These are phyloP conservation scores for Lacanobia wlatinum DNA, from an alignment of 2,888 invertebrate species.

Conservation along the genomic window DNA sequence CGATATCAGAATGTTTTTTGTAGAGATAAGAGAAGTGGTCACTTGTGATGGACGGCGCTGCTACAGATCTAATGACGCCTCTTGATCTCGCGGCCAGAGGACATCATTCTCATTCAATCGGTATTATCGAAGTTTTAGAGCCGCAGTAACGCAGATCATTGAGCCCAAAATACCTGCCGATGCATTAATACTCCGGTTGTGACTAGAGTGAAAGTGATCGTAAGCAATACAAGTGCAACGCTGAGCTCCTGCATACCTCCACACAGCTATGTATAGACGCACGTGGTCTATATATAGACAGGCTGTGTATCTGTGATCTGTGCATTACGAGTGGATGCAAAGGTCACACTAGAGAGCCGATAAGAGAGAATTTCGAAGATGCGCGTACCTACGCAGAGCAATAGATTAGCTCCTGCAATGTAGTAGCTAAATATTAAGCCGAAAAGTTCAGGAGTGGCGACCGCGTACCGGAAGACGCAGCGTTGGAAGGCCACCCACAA, in stretches of 20 bases:
- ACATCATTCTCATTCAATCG: not conserved
- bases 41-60: not conserved
- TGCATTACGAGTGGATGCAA: slow-evolving; percentile 13
- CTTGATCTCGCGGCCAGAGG: not conserved
- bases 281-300: slow-evolving; percentile 1
- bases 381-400: not conserved
- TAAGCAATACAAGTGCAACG: slow-evolving; percentile 1
- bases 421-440: not conserved
- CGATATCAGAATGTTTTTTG: not conserved
- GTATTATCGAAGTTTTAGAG: not conserved
- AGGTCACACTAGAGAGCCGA: slow-evolving; percentile 20
- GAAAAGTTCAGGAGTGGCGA: no score
- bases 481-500: no score
- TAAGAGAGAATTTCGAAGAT: slow-evolving; percentile 24
- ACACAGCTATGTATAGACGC: not conserved
- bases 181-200: not conserved
- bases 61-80: slow-evolving; percentile 11
- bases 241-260: not conserved
- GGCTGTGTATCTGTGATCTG: not conserved
- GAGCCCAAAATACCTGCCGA: not conserved
- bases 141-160: not conserved
- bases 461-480: no score
- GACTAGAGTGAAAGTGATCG: not conserved
- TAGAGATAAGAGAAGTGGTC: not conserved
- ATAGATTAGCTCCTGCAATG: not conserved